Base-by-base conservation (phyloP, 2,113 vertebrate genomes). In the Grantiella picta region DNA sequence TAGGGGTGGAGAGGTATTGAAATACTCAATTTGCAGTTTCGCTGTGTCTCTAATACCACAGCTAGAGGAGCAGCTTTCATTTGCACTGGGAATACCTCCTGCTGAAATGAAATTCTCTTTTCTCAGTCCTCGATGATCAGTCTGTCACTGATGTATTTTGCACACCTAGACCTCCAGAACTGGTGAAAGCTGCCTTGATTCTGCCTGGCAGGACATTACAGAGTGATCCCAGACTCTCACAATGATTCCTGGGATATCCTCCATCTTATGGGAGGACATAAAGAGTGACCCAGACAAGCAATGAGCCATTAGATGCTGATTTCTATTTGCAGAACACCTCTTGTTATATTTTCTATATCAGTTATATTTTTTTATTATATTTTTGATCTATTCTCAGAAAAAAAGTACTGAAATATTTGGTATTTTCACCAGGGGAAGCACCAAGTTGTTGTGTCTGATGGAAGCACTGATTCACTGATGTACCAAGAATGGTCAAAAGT, bases 11-110 rank as follows among this genome's bases (percentile, higher is more conserved):
- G 64, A 90, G 68, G 65, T 22, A 90, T 77, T 10, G 87, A 92
- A 97, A 97, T 94, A 85, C 49, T 89, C 78, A 89, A 92, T 94
- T 96, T 97, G 75, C 93, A 95, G 80, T 75, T 72, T 82, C 38
- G 35, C 83, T 91, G 3, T 52, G 15, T 90, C 92, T 94, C 86
- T 81, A 89, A 92, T 70, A 12, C 44, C 79, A 60, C 10, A 5
- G 80, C 87, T 23, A 50, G 84, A 95, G 70, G 53, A 93, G 84
- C 87, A 53, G 69, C 66, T 94, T 96, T 89, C 73, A 91, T 94
- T 97, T 96, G 89, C 95, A 81, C 92, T 76, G 31, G 49, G 86
- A 92, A 82, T 93, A 47, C 77, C 80, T 96, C 94, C 94, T 0
- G 94, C 96, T 96, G 92, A 94, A 95, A 91, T 49, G 87, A 93